Evolutionary conservation across 2,888 invertebrate species (phyloP).

Genomic region (Drosophila mettleri): DNA sequence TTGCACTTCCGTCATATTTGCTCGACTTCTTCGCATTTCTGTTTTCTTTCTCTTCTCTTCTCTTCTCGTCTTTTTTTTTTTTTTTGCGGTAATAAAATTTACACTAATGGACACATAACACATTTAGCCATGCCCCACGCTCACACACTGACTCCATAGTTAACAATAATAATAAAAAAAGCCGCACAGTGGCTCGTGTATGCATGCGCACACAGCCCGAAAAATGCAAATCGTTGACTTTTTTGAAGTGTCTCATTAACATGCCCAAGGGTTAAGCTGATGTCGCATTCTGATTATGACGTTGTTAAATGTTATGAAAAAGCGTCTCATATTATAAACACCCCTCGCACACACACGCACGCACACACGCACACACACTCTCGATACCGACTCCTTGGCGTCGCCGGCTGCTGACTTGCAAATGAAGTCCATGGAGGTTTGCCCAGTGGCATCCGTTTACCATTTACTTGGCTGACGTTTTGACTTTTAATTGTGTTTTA

Average conservation of each 20-base stretch:
- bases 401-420: constrained; percentile 59
- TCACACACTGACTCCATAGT: constrained; percentile 36
- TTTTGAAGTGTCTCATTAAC: constrained; percentile 44
- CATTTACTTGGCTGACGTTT: constrained; percentile 57
- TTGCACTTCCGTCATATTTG: constrained; percentile 42
- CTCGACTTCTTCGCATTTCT: neutral
- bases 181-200: constrained; percentile 35
- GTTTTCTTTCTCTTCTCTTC: no score
- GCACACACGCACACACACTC: constrained; percentile 4
- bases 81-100: constrained; percentile 66
- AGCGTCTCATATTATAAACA: constrained; percentile 54
- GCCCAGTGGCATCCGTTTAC: constrained; percentile 70
- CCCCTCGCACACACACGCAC: constrained; percentile 7
- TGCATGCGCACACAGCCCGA: constrained; percentile 18
- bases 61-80: neutral
- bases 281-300: constrained; percentile 67
- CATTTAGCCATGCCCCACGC: constrained; percentile 33
- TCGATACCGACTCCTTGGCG: constrained; percentile 61
- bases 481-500: constrained; percentile 78
- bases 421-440: constrained; percentile 76
- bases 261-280: constrained; percentile 58
- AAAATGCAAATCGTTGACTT: constrained; percentile 53
- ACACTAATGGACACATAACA: constrained; percentile 66
- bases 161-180: constrained; percentile 20
- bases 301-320: constrained; percentile 82